Evolutionary conservation across 2,888 invertebrate species (phyloP), one percentile per base, ranked within the genome.

Genomic region (Lobophora halterata): DNA sequence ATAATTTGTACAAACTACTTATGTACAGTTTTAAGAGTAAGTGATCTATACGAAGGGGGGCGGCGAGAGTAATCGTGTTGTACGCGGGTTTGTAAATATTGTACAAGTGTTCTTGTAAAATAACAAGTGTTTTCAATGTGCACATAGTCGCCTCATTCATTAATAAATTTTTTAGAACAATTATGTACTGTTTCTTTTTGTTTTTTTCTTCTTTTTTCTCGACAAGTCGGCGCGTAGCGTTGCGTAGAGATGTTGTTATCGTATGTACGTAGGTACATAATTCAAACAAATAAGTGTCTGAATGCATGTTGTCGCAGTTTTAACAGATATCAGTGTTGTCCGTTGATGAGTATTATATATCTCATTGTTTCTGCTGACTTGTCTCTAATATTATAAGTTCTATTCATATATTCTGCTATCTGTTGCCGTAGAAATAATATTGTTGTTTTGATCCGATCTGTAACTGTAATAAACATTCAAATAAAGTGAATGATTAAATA

Each of bases 121-220:
- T 79, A 82, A 78, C 80, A 79, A 80, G 79, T 83, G 81, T 82
- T 85, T 85, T 83, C 79, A 78, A 82, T 85, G 87, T 88, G 86
- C 87, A 88, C 86, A 87, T 88, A 87, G 87, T 87, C 86, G 85
- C 83, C 82, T 86, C 85, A 79, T 86, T 85, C 81, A 85, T 82
- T 82, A 86, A 86, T 83, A 87, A 82, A 85, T 80, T 86, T 85
- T 86, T 81, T 88, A 85, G 88, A 87, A 80, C 81, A 81, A 81
- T 76, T 67, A n/a, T n/a, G n/a, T n/a, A 70, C 58, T 65, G 51
- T 65, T 71, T 71, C 52, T 55, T 66, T 76, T 72, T 66, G 50
- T 58, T 67, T 66, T 56, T 56, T 58, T 46, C 49, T 41, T 58
- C 54, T 46, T 37, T 49, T 41, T 49, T 49, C 57, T 58, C 38